These are phyloP conservation scores for Tenthredo distinguenda DNA, from an alignment of 2,888 invertebrate genomes.

Conservation along the genomic window DNA sequence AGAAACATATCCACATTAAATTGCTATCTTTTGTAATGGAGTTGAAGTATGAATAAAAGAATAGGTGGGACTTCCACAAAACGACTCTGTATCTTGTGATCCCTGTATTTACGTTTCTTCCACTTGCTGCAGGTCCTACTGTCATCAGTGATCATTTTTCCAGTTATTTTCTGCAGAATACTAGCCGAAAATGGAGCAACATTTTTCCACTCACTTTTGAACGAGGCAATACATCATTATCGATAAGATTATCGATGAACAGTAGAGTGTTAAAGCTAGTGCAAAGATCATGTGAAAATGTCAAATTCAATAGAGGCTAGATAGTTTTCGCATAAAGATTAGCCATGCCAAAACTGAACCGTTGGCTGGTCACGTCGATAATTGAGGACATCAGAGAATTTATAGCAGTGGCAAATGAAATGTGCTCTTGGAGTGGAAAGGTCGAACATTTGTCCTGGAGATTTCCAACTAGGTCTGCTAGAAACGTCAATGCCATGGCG, in stretches of 20 bases:
- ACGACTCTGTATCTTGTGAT: neutral
- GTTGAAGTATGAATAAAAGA: neutral
- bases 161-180: neutral
- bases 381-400: slow-evolving; percentile 65
- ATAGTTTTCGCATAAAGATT: neutral
- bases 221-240: neutral
- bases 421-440: slow-evolving; percentile 62
- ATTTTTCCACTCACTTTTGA: neutral
- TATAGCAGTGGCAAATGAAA: slow-evolving; percentile 61
- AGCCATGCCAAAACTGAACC: slow-evolving; percentile 48
- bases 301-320: slow-evolving; percentile 13
- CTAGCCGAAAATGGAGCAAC: neutral
- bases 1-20: neutral
- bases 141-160: too few species aligned
- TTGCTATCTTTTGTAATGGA: neutral
- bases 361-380: slow-evolving; percentile 63
- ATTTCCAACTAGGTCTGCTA: slow-evolving; percentile 64
- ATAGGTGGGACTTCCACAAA: neutral
- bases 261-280: slow-evolving; percentile 8
- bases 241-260: slow-evolving; percentile 4
- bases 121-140: too few species aligned
- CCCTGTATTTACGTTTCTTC: too few species aligned
- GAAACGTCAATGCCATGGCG: slow-evolving; percentile 65
- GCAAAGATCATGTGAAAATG: neutral
- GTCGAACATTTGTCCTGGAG: slow-evolving; percentile 67